A percentile compares a stretch with the other conserved stretches of the same genome.
Conservation (phyloP, 2,797 vertebrate genomes). For the Semaprochilodus insignis region DNA sequence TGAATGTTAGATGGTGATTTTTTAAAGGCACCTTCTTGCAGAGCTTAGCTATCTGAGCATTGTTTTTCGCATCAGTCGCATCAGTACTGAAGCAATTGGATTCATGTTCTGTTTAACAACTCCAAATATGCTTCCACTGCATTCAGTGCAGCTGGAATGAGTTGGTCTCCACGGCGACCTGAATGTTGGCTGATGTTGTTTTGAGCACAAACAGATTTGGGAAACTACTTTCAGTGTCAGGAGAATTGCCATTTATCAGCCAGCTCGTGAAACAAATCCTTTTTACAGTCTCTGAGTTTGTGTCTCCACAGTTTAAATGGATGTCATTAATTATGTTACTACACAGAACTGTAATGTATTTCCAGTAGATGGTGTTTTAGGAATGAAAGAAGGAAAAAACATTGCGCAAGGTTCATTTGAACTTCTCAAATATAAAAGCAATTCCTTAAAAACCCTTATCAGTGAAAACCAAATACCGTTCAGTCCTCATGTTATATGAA, state of each 20-base stretch:
- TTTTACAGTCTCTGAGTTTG: constrained; percentile 8
- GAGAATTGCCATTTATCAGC: constrained; percentile 38
- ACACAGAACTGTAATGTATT: not conserved
- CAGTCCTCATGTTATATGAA: too few species aligned
- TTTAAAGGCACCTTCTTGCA: not conserved
- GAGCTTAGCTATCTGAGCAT: not conserved
- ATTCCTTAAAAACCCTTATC: too few species aligned
- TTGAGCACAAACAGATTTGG: constrained; percentile 52
- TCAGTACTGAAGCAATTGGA: constrained; percentile 22
- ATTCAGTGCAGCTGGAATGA: constrained; percentile 48
- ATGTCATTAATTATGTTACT: constrained; percentile 14
- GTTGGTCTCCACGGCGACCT: constrained; percentile 60
- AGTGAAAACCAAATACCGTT: too few species aligned
- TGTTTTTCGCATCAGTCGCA: not conserved
- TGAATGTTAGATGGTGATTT: not conserved
- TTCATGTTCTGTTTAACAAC: constrained; percentile 40
- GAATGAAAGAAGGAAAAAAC: too few species aligned
- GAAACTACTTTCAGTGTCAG: constrained; percentile 20
- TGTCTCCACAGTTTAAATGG: constrained; percentile 11
- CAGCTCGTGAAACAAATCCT: constrained; percentile 17
- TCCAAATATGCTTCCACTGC: constrained; percentile 36
- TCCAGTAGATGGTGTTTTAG: too few species aligned
- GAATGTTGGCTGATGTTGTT: constrained; percentile 48
- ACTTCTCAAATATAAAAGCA: too few species aligned
- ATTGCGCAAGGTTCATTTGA: too few species aligned